Evolutionary conservation across 2,888 invertebrate species (phyloP), one percentile per base, ranked within the genome.

Genomic region (Leistus spinibarbis): DNA sequence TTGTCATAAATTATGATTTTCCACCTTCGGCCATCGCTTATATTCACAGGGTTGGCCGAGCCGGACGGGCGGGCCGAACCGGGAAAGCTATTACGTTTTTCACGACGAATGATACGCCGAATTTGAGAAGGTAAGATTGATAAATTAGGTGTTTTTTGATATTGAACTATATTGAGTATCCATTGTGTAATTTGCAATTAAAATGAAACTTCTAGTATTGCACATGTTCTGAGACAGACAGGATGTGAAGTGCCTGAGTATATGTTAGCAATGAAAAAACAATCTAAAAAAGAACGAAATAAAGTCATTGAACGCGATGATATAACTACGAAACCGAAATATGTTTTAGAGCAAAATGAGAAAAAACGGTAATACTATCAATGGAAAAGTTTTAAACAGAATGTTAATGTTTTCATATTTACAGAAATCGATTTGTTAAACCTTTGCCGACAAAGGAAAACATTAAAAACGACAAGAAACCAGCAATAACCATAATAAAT

Each of bases 1-100:
- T 99, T 24, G 98, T 99, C 27, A 89, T 99, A 78, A 99, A 99
- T 88, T 99, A 97, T 84, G 99, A 99, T 87, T 96, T 99, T 85
- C 99, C 99, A 17, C 92, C 94, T 0, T 92, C 94, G 0, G 92
- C 93, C 75, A 95, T 97, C 80, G 92, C 95, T 0, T 98, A 98
- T 82, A 93, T 98, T 81, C 98, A 97, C 86, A 90, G 97, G 77
- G 84, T 89, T 84, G 96, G 96, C 22, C 89, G 99, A 68, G 97
- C 98, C 0, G 99, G 99, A 0, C 89, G 99, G 78, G 99, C 98
- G 1, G 98, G 98, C 0, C 90, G 94, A 76, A 89, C 85, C 63
- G 99, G 99, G 0, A 91, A 90, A 81, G 97, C 99, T 0, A 88
- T 99, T 63, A 99, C 99, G 0, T 98, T 96, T 86, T 99, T 97